Evolutionary conservation across 2,888 invertebrate genomes (phyloP), one percentile per base, ranked within the genome.

Genomic region (Piscicola geometra): DNA sequence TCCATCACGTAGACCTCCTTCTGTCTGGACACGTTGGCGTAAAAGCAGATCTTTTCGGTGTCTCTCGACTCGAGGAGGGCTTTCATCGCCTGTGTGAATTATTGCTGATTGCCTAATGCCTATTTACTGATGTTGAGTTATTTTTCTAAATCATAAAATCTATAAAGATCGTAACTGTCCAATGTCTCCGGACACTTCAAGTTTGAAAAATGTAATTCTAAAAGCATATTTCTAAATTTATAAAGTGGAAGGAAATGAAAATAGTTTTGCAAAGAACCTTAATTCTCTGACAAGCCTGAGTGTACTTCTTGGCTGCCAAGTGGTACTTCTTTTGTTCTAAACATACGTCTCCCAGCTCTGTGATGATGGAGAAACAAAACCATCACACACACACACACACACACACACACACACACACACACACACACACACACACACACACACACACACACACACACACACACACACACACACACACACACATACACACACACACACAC

Each of bases 1-100:
- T 97, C 98, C 93, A 97, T 93, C 3, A 97, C 90, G 84, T 97
- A 98, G 75, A 97, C 94, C 83, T 92, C 93, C 77, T 91, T 90
- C 84, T 94, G 93, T 71, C 94, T 88, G 0, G 96, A 93, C 73
- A 97, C 95, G 73, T 93, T 93, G 0, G 98, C 96, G 85, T 97
- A 99, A 83, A 94, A 94, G 30, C 95, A 91, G 68, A 99, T 95
- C 85, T 96, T 94, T 80, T 97, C 95, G 0, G 94, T 94, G 86
- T 98, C 98, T 0, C 98, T 98, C 0, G 97, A 96, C 82, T 97
- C 96, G 78, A 99, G 87, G 9, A 99, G 87, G 80, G 97, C 93
- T 82, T 96, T 94, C 94, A 99, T 96, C 0, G 96, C 98, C 82
- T 94, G 74, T 21, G 52, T 64, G 30, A 64, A 64, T 64, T n/a